Evolutionary conservation across 92 coral and sea anemone genomes (phyloP).

Genomic region (Blastomussa wellsi): DNA sequence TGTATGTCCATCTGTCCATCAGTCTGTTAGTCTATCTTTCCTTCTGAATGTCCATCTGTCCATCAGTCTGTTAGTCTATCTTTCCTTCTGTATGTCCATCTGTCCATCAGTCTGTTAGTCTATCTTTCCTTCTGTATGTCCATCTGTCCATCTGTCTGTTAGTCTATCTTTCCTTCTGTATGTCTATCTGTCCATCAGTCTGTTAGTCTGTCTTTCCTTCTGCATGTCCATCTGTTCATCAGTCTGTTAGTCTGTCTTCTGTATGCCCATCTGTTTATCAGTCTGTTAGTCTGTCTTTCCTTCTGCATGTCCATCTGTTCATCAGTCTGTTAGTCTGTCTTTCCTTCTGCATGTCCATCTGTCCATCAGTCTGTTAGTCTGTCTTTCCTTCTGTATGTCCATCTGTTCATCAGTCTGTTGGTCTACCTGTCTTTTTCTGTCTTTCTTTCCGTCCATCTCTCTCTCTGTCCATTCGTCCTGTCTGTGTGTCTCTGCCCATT

Average conservation of each 20-base stretch:
- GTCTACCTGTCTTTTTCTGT: neutral
- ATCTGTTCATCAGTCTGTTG: too few relatives aligned
- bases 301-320: neutral
- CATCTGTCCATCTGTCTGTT: too few relatives aligned
- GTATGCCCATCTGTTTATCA: neutral
- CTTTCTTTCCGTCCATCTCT: neutral
- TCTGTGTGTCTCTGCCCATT: neutral
- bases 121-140: too few relatives aligned
- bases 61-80: too few relatives aligned
- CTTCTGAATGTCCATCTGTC: neutral
- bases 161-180: too few relatives aligned
- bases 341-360: neutral
- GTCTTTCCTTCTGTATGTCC: neutral
- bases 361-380: neutral
- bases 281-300: neutral
- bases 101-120: too few relatives aligned
- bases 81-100: too few relatives aligned
- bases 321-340: neutral
- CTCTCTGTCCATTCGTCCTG: neutral
- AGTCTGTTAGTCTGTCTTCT: neutral
- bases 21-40: neutral
- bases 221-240: neutral
- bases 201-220: neutral
- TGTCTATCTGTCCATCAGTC: neutral
- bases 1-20: neutral